phyloP scores from a whole-genome alignment of 2,888 invertebrate genomes.

The Plagodis dolabraria region DNA sequence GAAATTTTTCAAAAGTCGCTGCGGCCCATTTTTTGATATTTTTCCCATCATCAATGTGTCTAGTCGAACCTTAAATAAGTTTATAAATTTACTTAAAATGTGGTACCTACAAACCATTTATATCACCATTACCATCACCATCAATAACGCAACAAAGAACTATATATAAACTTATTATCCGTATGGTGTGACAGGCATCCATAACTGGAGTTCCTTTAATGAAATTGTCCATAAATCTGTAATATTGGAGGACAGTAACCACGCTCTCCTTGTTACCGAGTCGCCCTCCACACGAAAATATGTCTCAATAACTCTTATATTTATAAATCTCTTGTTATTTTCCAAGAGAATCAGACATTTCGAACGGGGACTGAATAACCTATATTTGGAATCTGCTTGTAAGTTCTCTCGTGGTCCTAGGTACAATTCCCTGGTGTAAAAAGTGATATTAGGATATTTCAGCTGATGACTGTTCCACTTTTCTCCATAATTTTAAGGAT shows the following conservation, averaged over 20 bases:
- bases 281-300: slow-evolving; percentile 21
- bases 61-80: no score
- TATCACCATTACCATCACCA: no score
- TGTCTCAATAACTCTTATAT: slow-evolving; percentile 32
- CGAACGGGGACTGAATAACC: slow-evolving; percentile 10
- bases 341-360: slow-evolving; percentile 8
- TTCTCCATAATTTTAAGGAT: no score
- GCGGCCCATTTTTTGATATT: no score
- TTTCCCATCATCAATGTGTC: no score
- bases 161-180: not conserved
- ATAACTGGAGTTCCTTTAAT: slow-evolving; percentile 49
- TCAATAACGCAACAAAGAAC: no score
- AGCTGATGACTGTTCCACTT: no score
- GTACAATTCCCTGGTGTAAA: no score
- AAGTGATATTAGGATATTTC: no score
- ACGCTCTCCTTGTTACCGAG: slow-evolving; percentile 35
- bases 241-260: slow-evolving; percentile 50
- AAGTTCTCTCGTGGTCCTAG: not conserved
- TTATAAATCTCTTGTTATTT: slow-evolving; percentile 27
- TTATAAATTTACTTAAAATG: no score
- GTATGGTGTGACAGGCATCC: slow-evolving; percentile 32
- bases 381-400: not conserved
- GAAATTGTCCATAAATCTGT: slow-evolving; percentile 62
- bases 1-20: no score
- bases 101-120: no score